Evolutionary conservation across 64 coral and sea anemone species (phyloP).

Genomic region (Orbicella faveolata): DNA sequence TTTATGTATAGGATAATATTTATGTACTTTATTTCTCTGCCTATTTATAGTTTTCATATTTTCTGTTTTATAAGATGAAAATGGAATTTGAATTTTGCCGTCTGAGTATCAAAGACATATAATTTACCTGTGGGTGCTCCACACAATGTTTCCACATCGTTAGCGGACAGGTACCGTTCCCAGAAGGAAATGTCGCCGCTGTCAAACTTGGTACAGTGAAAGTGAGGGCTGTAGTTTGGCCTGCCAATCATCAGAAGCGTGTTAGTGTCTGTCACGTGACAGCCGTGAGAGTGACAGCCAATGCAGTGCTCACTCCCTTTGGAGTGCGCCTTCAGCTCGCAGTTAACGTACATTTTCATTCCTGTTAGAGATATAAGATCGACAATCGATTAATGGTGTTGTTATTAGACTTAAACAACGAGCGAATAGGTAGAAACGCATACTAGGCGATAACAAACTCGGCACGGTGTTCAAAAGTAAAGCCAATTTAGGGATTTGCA

Average conservation of each 20-base stretch:
- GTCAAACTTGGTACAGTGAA: constrained; percentile 94
- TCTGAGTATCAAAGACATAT: no score
- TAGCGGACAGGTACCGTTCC: constrained; percentile 76
- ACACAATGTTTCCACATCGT: constrained; percentile 80
- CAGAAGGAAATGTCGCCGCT: constrained; percentile 91
- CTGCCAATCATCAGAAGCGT: constrained; percentile 86
- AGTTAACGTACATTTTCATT: constrained; percentile 93
- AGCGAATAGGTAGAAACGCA: not conserved
- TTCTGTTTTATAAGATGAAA: no score
- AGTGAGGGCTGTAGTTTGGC: constrained; percentile 89
- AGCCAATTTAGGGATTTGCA: no score
- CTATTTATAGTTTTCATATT: no score
- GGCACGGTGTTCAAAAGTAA: no score
- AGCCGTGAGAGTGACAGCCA: constrained; percentile 85
- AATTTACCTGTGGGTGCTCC: constrained; percentile 59
- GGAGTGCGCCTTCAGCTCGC: constrained; percentile 75
- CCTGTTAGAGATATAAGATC: constrained; percentile 41
- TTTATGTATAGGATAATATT: no score
- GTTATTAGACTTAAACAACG: no score
- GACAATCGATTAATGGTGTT: no score
- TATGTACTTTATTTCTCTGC: no score
- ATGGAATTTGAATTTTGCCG: no score
- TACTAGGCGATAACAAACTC: no score
- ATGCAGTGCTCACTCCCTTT: constrained; percentile 83
- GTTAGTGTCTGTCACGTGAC: constrained; percentile 88